Base-by-base conservation (phyloP, 2,113 vertebrate genomes). In the Vireo altiloquus region DNA sequence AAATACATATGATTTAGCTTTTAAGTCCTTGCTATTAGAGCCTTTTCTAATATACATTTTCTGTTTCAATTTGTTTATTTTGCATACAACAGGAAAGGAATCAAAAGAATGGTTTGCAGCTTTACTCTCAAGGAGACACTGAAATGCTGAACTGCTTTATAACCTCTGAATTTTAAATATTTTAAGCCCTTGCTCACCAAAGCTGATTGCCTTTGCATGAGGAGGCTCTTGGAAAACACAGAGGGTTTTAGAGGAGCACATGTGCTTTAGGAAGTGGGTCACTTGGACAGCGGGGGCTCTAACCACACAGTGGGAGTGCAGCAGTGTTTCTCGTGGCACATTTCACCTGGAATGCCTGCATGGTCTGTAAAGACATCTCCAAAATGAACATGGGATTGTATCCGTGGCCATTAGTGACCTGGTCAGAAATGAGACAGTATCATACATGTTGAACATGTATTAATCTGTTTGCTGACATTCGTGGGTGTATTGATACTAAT, bases 241-340 rank as follows among this genome's bases (percentile, higher is more conserved):
- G 2, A 12, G 18, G 1, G 35, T 20, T 59, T 85, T 50, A 28
- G 4, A 82, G 71, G 37, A 82, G 12, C 33, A 22, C 5, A 4
- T 12, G 40, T 49, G 24, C 31, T 8, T 54, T 42, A 15, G 17
- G 39, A 86, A 74, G 13, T 10, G 16, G 54, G 39, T 30, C 30
- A 17, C 71, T 37, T 50, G 47, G 39, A 6, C 13, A 86, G 46
- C 14, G 42, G 75, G 31, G 77, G 15, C 21, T 78, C 31, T 46
- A 61, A 17, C 13, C 15, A 8, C 0, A 0, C 37, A 20, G 30
- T 1, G 71, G 40, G 25, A 68, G 15, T 39, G 21, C 35, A 35
- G 7, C 24, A 2, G 7, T 84, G 6, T 21, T 84, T 84, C 24
- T 24, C 52, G 31, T n/a, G 24, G 19, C 39, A 42, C 13, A 19